phyloP scores from a whole-genome alignment of 2,113 vertebrate genomes.

The Pygoscelis antarcticus region DNA sequence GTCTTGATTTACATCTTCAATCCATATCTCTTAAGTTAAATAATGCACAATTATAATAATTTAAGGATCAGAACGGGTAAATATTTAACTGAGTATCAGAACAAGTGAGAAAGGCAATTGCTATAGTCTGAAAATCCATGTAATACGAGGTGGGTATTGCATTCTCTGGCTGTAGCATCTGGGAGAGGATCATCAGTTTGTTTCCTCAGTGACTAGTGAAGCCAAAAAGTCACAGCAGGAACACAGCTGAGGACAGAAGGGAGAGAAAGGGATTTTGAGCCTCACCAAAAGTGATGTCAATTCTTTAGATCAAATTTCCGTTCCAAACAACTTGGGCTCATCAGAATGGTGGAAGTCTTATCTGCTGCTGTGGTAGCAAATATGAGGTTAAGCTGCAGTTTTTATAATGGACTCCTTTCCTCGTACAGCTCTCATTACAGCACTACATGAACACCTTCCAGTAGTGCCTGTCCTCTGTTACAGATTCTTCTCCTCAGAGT shows the following conservation, averaged over 20 bases:
- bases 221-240: constrained; percentile 36
- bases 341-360: not conserved
- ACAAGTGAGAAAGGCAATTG: not conserved
- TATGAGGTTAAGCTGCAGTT: not conserved
- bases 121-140: not conserved
- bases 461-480: not conserved
- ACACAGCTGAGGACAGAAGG: constrained; percentile 1
- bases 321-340: not conserved
- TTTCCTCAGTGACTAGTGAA: constrained; percentile 33
- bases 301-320: not conserved
- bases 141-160: not conserved
- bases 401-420: not conserved
- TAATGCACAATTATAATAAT: not conserved
- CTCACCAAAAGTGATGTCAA: not conserved
- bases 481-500: not conserved
- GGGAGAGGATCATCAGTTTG: constrained; percentile 4
- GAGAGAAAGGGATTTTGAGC: not conserved
- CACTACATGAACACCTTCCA: not conserved
- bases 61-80: not conserved
- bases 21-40: not conserved
- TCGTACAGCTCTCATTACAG: not conserved
- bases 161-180: constrained; percentile 36
- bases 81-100: constrained; percentile 2
- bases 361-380: not conserved
- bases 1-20: not conserved